A percentile compares a stretch with the other conserved stretches of the same genome.
Evolutionary conservation across 2,888 invertebrate genomes (phyloP).

Genomic region (Drosophila acutilabella): DNA sequence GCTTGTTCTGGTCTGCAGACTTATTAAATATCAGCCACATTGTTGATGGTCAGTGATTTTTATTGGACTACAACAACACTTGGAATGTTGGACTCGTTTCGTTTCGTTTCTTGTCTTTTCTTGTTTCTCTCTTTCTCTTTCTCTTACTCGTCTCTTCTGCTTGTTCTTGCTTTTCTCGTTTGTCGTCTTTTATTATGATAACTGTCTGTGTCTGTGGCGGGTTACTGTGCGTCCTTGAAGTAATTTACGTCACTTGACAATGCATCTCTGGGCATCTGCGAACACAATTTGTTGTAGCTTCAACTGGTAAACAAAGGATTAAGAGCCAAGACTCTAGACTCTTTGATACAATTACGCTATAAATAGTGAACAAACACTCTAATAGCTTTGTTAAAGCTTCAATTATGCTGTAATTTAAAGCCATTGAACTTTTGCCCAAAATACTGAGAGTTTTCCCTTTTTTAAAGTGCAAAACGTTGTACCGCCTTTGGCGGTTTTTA

Average conservation of each 20-base stretch:
- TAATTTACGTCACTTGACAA: slow-evolving; percentile 69
- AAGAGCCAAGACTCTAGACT: slow-evolving; percentile 25
- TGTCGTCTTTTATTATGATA: slow-evolving; percentile 56
- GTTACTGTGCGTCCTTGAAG: slow-evolving; percentile 79
- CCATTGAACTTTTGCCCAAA: slow-evolving; percentile 61
- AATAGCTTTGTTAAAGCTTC: neutral
- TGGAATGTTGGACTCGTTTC: slow-evolving; percentile 23
- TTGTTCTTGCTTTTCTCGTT: slow-evolving; percentile 27
- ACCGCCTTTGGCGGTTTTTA: neutral
- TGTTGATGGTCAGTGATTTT: slow-evolving; percentile 80
- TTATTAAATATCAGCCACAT: slow-evolving; percentile 78
- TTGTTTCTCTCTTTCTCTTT: slow-evolving; percentile 22
- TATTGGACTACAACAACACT: slow-evolving; percentile 60
- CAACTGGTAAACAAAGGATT: slow-evolving; percentile 34
- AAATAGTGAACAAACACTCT: slow-evolving; percentile 23
- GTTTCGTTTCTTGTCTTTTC: neutral
- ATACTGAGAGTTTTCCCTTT: slow-evolving; percentile 1
- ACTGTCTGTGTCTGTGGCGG: slow-evolving; percentile 52
- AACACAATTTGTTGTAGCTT: neutral
- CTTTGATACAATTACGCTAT: slow-evolving; percentile 24
- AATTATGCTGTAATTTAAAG: slow-evolving; percentile 26
- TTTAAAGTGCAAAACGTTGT: slow-evolving; percentile 44
- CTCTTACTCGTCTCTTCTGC: neutral
- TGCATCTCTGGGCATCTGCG: slow-evolving; percentile 27
- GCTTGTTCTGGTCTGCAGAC: slow-evolving; percentile 42